phyloP scores from a whole-genome alignment of 2,888 invertebrate species.

The Pristionchus fissidentatus region DNA sequence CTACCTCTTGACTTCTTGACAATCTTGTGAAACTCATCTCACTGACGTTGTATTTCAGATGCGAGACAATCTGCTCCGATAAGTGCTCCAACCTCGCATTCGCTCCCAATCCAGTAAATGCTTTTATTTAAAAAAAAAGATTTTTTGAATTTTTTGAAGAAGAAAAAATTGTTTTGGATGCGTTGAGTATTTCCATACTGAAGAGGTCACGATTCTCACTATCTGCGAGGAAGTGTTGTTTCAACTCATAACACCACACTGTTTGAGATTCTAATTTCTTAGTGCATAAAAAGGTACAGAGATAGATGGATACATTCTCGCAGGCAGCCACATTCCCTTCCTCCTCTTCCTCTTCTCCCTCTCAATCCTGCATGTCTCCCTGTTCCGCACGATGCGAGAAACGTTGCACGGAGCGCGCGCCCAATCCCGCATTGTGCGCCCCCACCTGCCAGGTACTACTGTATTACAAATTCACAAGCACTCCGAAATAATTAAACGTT shows the following conservation, averaged over 20 bases:
- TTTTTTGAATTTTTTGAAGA: no score
- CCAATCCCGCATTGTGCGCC: background rate
- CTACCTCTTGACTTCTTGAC: no score
- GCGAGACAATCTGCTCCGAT: slow-evolving; percentile 22
- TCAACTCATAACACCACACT: no score
- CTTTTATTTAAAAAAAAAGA: background rate
- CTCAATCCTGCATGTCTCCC: slow-evolving; percentile 37
- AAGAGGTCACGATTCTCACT: no score
- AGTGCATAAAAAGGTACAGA: background rate
- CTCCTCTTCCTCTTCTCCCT: background rate
- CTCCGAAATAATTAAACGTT: no score
- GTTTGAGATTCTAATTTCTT: no score
- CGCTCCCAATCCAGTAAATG: slow-evolving; percentile 24
- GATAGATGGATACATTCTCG: background rate
- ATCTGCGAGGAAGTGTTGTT: no score
- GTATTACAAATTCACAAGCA: no score
- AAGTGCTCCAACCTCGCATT: slow-evolving; percentile 39
- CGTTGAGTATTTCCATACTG: no score
- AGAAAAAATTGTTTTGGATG: no score
- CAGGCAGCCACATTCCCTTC: background rate
- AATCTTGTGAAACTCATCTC: no score
- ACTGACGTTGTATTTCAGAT: slow-evolving; percentile 27
- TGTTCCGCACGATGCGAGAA: slow-evolving; percentile 21
- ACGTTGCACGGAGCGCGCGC: background rate
- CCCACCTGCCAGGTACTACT: slow-evolving; percentile 37